These are phyloP conservation scores for Anastrepha ludens DNA, from an alignment of 1,140 invertebrate species.

Conservation along the genomic window DNA sequence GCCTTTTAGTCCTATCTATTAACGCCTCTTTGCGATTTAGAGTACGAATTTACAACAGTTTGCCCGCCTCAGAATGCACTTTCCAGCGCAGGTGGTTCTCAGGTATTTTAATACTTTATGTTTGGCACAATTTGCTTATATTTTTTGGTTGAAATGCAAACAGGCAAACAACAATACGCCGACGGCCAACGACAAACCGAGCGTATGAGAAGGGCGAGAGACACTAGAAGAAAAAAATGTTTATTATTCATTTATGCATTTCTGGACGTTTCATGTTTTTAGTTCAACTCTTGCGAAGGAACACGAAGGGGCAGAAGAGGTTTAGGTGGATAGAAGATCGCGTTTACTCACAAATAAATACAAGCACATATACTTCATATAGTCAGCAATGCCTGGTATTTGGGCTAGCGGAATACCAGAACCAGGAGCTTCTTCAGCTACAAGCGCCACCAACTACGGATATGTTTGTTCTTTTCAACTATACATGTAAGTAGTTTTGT, in stretches of 20 bases:
- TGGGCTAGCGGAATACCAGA: background rate
- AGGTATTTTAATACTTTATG: conserved; percentile 11
- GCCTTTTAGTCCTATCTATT: background rate
- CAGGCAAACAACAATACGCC: background rate
- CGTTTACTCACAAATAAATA: background rate
- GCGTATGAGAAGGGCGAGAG: background rate
- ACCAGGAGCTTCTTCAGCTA: background rate
- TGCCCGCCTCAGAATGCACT: background rate
- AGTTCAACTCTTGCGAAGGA: background rate
- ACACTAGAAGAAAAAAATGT: background rate
- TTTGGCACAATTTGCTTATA: background rate
- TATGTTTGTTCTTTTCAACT: too few species aligned
- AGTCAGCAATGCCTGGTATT: background rate
- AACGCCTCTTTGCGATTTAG: background rate
- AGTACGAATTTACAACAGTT: conserved; percentile 4
- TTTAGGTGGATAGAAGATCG: background rate
- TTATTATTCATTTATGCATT: conserved; percentile 41
- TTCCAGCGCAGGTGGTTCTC: background rate
- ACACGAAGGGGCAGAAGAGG: background rate
- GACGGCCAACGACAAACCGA: background rate
- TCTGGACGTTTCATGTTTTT: conserved; percentile 23
- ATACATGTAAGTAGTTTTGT: background rate
- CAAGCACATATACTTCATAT: too few species aligned
- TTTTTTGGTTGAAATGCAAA: background rate
- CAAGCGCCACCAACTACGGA: background rate